These are phyloP conservation scores for Caenorhabditis wallacei DNA, from an alignment of 2,888 invertebrate species.

Conservation along the genomic window DNA sequence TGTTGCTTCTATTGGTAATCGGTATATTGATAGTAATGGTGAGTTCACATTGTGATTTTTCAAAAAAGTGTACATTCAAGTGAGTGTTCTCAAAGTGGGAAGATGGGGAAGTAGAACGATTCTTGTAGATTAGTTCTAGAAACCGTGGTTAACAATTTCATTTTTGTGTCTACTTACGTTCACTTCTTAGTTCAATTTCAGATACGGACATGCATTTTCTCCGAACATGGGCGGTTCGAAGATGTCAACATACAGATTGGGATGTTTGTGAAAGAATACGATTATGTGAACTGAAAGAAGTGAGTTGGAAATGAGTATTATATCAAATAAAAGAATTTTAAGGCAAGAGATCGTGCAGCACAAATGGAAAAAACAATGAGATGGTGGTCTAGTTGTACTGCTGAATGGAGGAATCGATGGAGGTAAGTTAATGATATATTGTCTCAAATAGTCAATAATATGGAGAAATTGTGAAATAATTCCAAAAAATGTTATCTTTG, in stretches of 20 bases:
- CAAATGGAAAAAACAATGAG: slow-evolving; percentile 99
- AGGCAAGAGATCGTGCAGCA: slow-evolving; percentile 92
- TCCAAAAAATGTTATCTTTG: too few relatives aligned
- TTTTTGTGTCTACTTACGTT: too few relatives aligned
- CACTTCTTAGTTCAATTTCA: slow-evolving; percentile 38
- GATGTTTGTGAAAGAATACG: slow-evolving; percentile 86
- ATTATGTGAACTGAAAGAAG: slow-evolving; percentile 92
- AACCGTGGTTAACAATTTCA: too few relatives aligned
- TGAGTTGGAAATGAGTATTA: not conserved
- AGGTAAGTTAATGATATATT: slow-evolving; percentile 85
- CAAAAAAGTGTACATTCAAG: too few relatives aligned
- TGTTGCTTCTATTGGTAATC: slow-evolving; percentile 66
- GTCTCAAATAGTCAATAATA: too few relatives aligned
- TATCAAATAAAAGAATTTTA: not conserved
- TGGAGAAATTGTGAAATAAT: too few relatives aligned
- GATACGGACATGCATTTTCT: slow-evolving; percentile 67
- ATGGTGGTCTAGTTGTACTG: slow-evolving; percentile 99
- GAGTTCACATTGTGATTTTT: too few relatives aligned
- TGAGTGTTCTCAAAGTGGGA: not conserved
- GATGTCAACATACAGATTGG: slow-evolving; percentile 83
- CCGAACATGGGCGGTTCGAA: slow-evolving; percentile 64
- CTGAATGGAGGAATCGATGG: slow-evolving; percentile 97
- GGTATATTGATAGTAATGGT: slow-evolving; percentile 66
- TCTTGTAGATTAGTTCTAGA: too few relatives aligned
- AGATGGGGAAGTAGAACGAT: too few relatives aligned